phyloP scores from a whole-genome alignment of 2,113 vertebrate species.

The Spea bombifrons region DNA sequence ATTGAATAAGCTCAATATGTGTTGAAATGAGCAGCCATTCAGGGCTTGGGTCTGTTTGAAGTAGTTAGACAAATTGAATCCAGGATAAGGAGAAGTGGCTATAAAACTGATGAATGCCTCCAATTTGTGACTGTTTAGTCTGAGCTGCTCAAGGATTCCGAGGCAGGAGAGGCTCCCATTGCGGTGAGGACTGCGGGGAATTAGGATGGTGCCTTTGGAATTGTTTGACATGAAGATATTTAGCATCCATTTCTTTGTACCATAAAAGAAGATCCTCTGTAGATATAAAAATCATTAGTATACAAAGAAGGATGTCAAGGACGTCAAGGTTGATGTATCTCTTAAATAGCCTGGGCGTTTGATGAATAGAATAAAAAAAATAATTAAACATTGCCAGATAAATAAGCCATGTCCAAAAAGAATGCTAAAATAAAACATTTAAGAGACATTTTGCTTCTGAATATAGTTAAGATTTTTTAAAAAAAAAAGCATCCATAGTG shows the following conservation, averaged over 20 bases:
- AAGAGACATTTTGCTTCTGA: too few relatives aligned
- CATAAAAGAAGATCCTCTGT: slow-evolving; percentile 7
- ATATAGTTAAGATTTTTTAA: too few relatives aligned
- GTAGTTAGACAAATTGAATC: slow-evolving; percentile 48
- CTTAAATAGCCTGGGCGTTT: neutral
- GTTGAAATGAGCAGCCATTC: slow-evolving; percentile 41
- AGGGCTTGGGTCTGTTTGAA: slow-evolving; percentile 33
- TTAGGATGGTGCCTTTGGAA: slow-evolving; percentile 16
- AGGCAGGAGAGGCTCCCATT: slow-evolving; percentile 19
- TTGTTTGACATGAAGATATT: slow-evolving; percentile 11
- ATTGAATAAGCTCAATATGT: slow-evolving; percentile 45
- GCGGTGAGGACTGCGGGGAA: slow-evolving; percentile 11
- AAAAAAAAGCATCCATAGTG: too few relatives aligned
- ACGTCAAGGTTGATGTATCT: neutral
- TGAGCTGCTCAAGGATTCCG: slow-evolving; percentile 31
- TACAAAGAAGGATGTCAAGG: neutral
- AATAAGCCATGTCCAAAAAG: neutral
- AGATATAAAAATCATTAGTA: neutral
- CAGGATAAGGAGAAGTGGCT: slow-evolving; percentile 45
- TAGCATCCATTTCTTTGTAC: slow-evolving; percentile 18
- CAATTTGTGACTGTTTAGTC: slow-evolving; percentile 49
- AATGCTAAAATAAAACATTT: neutral
- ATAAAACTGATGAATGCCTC: slow-evolving; percentile 49
- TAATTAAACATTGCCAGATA: neutral
- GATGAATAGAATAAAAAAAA: neutral